These are phyloP conservation scores for Deilephila elpenor DNA, from an alignment of 2,888 invertebrate genomes.

Conservation along the genomic window DNA sequence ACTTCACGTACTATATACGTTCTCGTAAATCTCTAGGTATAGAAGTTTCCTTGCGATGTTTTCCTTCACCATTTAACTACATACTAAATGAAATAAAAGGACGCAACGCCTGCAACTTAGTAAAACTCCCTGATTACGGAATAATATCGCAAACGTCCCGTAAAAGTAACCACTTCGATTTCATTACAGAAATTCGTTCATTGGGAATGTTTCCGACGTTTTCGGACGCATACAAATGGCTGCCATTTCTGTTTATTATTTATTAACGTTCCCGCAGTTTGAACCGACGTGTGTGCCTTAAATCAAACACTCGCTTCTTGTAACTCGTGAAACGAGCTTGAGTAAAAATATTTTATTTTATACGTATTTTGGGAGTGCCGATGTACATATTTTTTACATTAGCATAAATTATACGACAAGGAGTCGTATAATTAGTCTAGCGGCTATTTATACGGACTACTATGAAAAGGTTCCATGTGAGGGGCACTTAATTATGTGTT, in stretches of 20 bases:
- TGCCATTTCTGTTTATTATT: conserved; percentile 15
- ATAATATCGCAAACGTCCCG: background rate
- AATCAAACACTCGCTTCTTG: conserved; percentile 2
- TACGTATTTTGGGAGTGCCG: background rate
- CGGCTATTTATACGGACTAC: no score
- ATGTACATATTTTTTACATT: no score
- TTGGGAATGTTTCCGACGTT: conserved; percentile 4
- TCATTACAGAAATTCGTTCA: conserved; percentile 13
- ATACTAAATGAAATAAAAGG: background rate
- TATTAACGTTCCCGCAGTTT: conserved; percentile 18
- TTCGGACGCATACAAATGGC: conserved; percentile 2
- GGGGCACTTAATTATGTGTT: no score
- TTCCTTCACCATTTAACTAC: no score
- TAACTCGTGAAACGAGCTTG: background rate
- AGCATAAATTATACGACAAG: no score
- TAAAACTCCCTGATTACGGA: conserved; percentile 1
- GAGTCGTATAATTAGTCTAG: no score
- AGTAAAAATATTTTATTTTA: background rate
- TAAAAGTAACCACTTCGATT: background rate
- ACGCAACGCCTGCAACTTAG: background rate
- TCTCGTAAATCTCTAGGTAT: no score
- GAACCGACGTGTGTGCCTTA: conserved; percentile 5
- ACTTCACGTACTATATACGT: no score
- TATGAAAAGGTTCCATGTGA: no score
- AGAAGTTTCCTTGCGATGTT: no score